These are phyloP conservation scores for Zaprionus ghesquierei DNA, from an alignment of 1,140 invertebrate species.

Conservation along the genomic window DNA sequence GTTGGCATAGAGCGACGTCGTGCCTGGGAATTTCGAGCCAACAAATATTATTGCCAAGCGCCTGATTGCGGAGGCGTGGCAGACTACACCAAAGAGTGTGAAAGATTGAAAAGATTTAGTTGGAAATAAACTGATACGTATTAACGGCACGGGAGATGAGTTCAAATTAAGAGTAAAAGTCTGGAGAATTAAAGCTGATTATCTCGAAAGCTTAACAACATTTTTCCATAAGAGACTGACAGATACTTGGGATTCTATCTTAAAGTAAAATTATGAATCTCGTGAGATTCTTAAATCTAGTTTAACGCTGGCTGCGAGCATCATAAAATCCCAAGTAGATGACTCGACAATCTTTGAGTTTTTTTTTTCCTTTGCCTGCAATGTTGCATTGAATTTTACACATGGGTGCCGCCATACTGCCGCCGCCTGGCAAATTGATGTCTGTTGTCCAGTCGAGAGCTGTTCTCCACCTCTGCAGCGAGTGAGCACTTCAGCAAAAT, in stretches of 20 bases:
- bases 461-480: neutral
- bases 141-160: neutral
- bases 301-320: neutral
- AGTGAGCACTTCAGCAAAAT: conserved; percentile 11
- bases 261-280: neutral
- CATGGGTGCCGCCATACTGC: conserved; percentile 18
- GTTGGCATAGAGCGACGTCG: neutral
- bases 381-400: conserved; percentile 18
- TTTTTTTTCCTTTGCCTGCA: neutral
- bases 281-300: neutral
- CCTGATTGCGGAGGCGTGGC: neutral
- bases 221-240: neutral
- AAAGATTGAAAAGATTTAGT: conserved; percentile 4
- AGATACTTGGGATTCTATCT: neutral
- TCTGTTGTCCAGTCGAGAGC: neutral
- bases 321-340: conserved; percentile 7
- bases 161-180: neutral
- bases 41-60: conserved; percentile 35
- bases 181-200: neutral
- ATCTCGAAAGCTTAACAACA: neutral
- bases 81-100: neutral
- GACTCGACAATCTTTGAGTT: neutral
- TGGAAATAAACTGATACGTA: conserved; percentile 5
- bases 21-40: conserved; percentile 18
- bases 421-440: conserved; percentile 31